Percentiles rank a stretch among this genome's conserved stretches.
Conservation (phyloP, 2,797 vertebrate genomes). For the Rhinichthys osculus region DNA sequence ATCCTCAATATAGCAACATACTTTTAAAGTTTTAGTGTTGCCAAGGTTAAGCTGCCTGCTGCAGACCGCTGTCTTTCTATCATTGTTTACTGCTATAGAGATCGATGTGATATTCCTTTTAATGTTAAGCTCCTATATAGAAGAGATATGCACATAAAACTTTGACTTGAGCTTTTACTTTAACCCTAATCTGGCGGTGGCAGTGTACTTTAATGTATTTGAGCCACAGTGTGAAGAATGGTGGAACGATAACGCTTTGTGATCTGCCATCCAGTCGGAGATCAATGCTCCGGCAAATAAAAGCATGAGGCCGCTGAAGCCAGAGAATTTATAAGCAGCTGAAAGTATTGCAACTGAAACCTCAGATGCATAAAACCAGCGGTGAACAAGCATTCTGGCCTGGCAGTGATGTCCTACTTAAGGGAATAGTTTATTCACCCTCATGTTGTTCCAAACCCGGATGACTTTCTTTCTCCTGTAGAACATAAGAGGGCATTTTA, state of each 20-base stretch:
- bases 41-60: constrained; percentile 36
- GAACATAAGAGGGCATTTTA: not conserved
- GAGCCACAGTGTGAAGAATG: constrained; percentile 32
- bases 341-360: constrained; percentile 42
- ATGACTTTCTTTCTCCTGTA: not conserved
- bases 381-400: constrained; percentile 50
- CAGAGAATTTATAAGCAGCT: constrained; percentile 47
- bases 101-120: constrained; percentile 44
- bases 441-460: not conserved
- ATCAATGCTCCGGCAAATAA: constrained; percentile 45
- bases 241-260: constrained; percentile 43
- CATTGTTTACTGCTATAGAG: constrained; percentile 34
- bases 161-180: constrained; percentile 44
- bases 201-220: constrained; percentile 46
- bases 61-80: constrained; percentile 26
- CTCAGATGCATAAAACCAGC: constrained; percentile 29
- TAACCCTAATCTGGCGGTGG: constrained; percentile 24
- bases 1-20: constrained; percentile 1
- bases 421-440: constrained; percentile 29
- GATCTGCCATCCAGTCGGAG: constrained; percentile 46
- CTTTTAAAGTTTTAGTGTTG: constrained; percentile 31
- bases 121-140: constrained; percentile 30
- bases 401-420: constrained; percentile 56
- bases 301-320: constrained; percentile 35
- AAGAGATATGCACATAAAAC: constrained; percentile 40